Base-by-base conservation (phyloP, 2,888 invertebrate genomes). In the Taenaris catops region DNA sequence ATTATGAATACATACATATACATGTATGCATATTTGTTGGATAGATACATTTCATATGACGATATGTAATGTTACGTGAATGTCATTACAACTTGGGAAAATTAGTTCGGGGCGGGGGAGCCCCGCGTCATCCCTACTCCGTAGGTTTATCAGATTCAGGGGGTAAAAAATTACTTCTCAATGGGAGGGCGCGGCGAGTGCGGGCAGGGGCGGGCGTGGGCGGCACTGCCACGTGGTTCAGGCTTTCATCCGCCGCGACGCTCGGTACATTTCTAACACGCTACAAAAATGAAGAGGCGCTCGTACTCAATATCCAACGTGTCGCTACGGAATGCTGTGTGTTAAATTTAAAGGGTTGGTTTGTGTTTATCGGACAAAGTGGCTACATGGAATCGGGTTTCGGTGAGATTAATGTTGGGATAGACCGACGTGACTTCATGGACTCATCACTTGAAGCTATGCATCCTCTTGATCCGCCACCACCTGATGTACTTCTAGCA, bases 401-500 rank as follows among this genome's bases (percentile, higher is more conserved):
- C 55, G 57, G 62, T 44, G 71, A 66, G 48, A 54, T 70, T 51
- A 67, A 68, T 52, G 51, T 55, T 47, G 68, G 74, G 47, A 73
- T 69, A 51, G 63, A 64, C 49, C 49, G 38, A 43, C 64, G 69
- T 32, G 68, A 64, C 38, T 56, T 62, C 34, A 66, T 79, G 70
- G 80, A 75, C 48, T 60, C 62, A 11, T 49, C 70, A 34, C 58
- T 78, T 36, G 81, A 76, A 41, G 55, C 59, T 40, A 74, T 81
- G 73, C 81, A 80, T 48, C 70, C 73, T 26, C 56, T 84, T 31
- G 81, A 83, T 38, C 84, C 84, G 58, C 94, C 94, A 41, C 94
- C 93, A 68, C 94, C 95, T 9, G 96, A 96, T 65, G 94, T 96
- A 49, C 89, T 96, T 34, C 88, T 96, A 26, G 95, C 96, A 5